Conservation (phyloP, 2,113 vertebrate genomes). For the Danionella cerebrum region DNA sequence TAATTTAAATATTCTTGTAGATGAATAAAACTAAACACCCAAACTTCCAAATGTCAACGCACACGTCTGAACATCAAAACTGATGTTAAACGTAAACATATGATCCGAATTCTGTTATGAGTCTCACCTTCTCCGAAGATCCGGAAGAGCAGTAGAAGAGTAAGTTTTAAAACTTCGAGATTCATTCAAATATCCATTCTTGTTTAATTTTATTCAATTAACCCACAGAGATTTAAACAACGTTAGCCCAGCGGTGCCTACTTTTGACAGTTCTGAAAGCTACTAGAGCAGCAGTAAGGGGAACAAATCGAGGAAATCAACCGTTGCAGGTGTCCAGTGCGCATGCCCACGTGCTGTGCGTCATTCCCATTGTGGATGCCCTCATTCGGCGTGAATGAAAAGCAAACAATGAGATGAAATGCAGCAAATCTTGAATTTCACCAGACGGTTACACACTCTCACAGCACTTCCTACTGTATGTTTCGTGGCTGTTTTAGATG, state of each 20-base stretch:
- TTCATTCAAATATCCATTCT: neutral
- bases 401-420: neutral
- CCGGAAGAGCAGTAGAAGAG: neutral
- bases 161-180: neutral
- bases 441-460: no score
- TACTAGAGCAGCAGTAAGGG: neutral
- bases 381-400: neutral
- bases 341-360: neutral
- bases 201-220: neutral
- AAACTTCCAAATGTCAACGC: neutral
- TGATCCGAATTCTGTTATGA: neutral
- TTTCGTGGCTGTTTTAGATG: slow-evolving; percentile 7
- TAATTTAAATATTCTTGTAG: no score
- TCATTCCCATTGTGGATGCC: neutral
- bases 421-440: neutral
- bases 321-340: neutral
- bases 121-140: neutral
- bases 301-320: neutral
- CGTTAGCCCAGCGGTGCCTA: neutral
- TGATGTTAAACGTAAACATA: neutral
- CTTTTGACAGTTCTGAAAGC: neutral
- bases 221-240: neutral
- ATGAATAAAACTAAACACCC: neutral
- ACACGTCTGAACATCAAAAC: no score
- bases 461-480: slow-evolving; percentile 48